These are phyloP conservation scores for Camelus dromedarius DNA, from an alignment of 2,113 vertebrate genomes.

Conservation along the genomic window DNA sequence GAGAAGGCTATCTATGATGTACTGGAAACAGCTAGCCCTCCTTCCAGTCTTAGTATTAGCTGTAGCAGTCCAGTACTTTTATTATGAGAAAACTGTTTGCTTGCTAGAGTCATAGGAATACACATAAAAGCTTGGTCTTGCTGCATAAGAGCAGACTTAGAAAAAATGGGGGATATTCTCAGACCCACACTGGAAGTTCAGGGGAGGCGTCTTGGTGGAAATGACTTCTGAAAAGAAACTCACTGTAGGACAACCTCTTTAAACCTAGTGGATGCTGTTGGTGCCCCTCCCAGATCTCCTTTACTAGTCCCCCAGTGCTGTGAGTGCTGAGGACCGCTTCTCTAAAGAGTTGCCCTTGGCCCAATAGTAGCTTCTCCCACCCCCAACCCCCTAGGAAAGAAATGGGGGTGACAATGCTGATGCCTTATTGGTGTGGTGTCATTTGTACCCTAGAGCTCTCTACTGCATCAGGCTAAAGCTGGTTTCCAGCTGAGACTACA, in stretches of 20 bases:
- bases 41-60: not conserved
- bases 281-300: not conserved
- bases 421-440: not conserved
- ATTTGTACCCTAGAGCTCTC: not conserved
- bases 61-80: not conserved
- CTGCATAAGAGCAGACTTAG: not conserved
- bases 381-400: not conserved
- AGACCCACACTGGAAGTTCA: not conserved
- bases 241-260: not conserved
- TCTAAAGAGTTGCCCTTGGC: not conserved
- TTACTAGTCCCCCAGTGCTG: not conserved
- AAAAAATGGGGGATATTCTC: not conserved
- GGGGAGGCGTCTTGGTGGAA: not conserved
- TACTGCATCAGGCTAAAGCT: not conserved
- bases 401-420: not conserved
- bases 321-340: not conserved
- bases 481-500: not conserved
- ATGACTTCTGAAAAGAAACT: not conserved
- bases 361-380: not conserved
- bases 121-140: not conserved
- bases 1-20: not conserved
- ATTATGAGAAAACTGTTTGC: not conserved
- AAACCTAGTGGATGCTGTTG: not conserved
- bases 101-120: conserved; percentile 14
- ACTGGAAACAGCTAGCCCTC: not conserved